A percentile compares a stretch with the other conserved stretches of the same genome.
phyloP scores from a whole-genome alignment of 1,140 invertebrate species.

The Zophobas morio region DNA sequence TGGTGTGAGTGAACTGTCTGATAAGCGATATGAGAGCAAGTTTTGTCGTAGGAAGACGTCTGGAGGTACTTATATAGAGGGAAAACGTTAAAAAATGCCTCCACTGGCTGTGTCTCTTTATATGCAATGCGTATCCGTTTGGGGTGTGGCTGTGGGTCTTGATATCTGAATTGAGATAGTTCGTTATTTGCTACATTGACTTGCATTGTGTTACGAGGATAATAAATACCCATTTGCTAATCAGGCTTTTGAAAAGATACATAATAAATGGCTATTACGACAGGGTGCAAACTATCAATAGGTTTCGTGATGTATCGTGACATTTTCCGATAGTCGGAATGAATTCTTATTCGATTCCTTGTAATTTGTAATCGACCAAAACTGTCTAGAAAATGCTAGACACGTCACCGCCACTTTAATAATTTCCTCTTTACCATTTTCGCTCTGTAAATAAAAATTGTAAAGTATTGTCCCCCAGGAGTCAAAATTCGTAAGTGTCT shows the following conservation, averaged over 20 bases:
- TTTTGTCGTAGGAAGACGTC: conserved; percentile 30
- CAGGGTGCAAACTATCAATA: neutral
- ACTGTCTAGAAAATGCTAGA: neutral
- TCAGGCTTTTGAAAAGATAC: neutral
- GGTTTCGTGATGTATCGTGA: no score
- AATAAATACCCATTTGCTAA: conserved; percentile 20
- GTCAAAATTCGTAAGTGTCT: conserved; percentile 24
- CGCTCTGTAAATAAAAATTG: conserved; percentile 22
- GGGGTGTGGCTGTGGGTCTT: conserved; percentile 30
- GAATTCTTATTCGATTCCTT: no score
- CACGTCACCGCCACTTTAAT: neutral
- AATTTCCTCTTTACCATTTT: neutral
- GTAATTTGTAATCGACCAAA: no score
- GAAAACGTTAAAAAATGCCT: conserved; percentile 1
- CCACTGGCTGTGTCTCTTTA: neutral
- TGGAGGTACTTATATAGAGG: conserved; percentile 29
- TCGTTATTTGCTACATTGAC: neutral
- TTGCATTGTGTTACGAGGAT: conserved; percentile 1
- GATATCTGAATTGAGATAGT: conserved; percentile 16
- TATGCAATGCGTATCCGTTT: neutral
- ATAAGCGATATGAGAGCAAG: conserved; percentile 14
- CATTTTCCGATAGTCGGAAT: no score
- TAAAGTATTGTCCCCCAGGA: conserved; percentile 20
- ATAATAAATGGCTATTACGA: no score
- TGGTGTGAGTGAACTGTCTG: conserved; percentile 34